These are phyloP conservation scores for Lithophane ornitopus DNA, from an alignment of 2,888 invertebrate species.

Conservation along the genomic window DNA sequence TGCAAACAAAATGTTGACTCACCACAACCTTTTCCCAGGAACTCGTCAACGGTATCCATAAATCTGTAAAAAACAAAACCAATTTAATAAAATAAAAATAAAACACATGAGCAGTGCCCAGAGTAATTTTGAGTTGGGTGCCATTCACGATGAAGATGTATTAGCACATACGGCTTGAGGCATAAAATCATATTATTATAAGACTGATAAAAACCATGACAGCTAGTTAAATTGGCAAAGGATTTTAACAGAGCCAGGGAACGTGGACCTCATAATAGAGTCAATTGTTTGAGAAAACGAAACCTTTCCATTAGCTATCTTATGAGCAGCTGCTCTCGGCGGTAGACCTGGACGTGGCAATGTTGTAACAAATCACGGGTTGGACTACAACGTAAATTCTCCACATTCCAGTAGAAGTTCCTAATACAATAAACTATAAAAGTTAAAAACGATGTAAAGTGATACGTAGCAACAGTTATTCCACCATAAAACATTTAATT, in stretches of 20 bases:
- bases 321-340: not conserved
- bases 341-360: constrained; percentile 5
- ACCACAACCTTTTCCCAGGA: constrained; percentile 82
- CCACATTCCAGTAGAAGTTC: constrained; percentile 74
- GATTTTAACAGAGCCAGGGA: not conserved
- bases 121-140: constrained; percentile 41
- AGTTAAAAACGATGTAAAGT: constrained; percentile 82
- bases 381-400: constrained; percentile 71
- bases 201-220: not conserved
- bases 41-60: constrained; percentile 83
- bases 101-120: constrained; percentile 42
- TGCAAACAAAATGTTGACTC: constrained; percentile 81
- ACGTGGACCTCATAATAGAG: not conserved
- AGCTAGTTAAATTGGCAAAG: not conserved
- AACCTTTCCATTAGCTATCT: constrained; percentile 10
- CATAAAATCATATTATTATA: not conserved
- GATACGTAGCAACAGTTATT: constrained; percentile 84
- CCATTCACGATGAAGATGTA: constrained; percentile 8
- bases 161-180: constrained; percentile 1
- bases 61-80: constrained; percentile 85
- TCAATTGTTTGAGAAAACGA: constrained; percentile 16
- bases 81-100: constrained; percentile 68
- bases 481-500: constrained; percentile 86
- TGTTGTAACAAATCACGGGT: constrained; percentile 33
- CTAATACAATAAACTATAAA: constrained; percentile 77